phyloP scores from a whole-genome alignment of 2,888 invertebrate species.

The Perizoma affinitatum region DNA sequence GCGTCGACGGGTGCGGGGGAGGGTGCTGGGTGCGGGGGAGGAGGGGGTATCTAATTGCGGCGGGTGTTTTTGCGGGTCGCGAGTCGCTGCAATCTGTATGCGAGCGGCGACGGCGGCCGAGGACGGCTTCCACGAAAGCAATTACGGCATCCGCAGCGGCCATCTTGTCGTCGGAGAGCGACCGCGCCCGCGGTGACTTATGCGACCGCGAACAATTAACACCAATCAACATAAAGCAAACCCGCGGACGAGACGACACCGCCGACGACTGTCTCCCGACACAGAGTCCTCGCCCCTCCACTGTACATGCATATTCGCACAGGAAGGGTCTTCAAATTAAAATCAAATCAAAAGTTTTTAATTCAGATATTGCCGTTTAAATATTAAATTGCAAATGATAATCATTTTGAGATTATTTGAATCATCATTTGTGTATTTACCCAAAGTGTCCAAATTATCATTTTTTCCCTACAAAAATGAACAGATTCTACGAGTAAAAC shows the following conservation, averaged over 20 bases:
- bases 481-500: no score
- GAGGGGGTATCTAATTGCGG: constrained; percentile 58
- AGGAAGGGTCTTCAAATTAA: neutral
- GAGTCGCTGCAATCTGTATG: constrained; percentile 65
- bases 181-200: constrained; percentile 46
- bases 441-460: no score
- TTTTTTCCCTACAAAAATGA: no score
- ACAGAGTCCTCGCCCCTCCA: neutral
- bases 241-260: constrained; percentile 15
- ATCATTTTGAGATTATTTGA: no score
- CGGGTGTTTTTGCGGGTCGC: constrained; percentile 60
- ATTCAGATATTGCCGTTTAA: neutral
- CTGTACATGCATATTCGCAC: neutral
- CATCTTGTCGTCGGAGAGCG: constrained; percentile 58
- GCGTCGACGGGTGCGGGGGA: constrained; percentile 2
- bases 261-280: neutral
- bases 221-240: constrained; percentile 63
- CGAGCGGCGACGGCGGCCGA: constrained; percentile 50
- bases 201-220: constrained; percentile 60
- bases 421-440: no score
- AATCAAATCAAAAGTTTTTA: neutral
- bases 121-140: constrained; percentile 72
- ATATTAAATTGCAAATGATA: neutral
- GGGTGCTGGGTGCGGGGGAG: constrained; percentile 15
- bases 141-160: constrained; percentile 79